Evolutionary conservation across 1,140 invertebrate species (phyloP), one percentile per base, ranked within the genome.

Genomic region (Trichogramma pretiosum): DNA sequence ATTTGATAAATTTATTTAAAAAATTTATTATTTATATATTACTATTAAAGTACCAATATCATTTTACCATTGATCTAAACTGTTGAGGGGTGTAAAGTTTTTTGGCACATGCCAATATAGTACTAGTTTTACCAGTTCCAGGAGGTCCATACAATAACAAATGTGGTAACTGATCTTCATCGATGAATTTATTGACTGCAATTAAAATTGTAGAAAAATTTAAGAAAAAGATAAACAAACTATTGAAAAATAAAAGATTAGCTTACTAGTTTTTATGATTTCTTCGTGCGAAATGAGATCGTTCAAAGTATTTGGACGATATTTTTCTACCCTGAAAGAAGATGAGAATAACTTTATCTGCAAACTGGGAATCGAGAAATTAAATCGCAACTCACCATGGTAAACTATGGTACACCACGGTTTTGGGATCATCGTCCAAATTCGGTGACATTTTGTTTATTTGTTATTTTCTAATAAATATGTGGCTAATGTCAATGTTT

Each of bases 301-400:
- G 57, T 92, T 83, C 49, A 99, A 74, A 39, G 79, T 84, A 33
- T 77, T 83, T 13, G 96, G 96, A 10, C 96, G 82, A 73, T 99
- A 99, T 70, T 98, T 98, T 74, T 99, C 96, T 16, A 99, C 93
- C 95, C 94, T 91, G 58, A n/a, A n/a, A n/a, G n/a, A n/a, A n/a
- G n/a, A n/a, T n/a, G n/a, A n/a, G n/a, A n/a, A n/a, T n/a, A n/a
- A n/a, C n/a, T n/a, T n/a, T n/a, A n/a, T n/a, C n/a, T n/a, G 33
- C 48, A 47, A 33, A 56, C 28, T 38, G 45, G 11, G 50, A 23
- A 34, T 44, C n/a, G 33, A 35, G 32, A 33, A 48, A 48, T 19
- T n/a, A 38, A 13, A 51, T 3, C 38, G 14, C 16, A 10, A 61
- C 56, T 64, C 55, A 77, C 76, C 76, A 78, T 57, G 76, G 76